phyloP scores from a whole-genome alignment of 2,113 vertebrate genomes.

The Columbina picui region DNA sequence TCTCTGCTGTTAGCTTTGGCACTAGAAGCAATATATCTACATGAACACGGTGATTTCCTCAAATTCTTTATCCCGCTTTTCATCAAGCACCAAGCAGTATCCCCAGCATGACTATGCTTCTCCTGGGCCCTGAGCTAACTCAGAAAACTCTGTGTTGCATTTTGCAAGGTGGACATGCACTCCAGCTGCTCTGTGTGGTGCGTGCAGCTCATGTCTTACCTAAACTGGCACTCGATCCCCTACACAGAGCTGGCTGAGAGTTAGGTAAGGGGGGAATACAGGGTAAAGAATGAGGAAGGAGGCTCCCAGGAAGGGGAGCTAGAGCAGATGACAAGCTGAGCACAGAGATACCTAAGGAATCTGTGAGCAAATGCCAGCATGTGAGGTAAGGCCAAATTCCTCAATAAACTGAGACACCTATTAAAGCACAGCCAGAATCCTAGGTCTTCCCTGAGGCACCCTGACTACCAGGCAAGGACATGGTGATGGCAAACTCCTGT shows the following conservation, averaged over 20 bases:
- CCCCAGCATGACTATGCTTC: neutral
- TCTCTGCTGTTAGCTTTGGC: neutral
- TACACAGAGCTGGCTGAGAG: neutral
- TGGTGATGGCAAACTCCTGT: neutral
- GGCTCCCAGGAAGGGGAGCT: neutral
- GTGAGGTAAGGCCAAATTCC: neutral
- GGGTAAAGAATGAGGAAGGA: neutral
- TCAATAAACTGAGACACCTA: neutral
- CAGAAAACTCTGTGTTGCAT: neutral
- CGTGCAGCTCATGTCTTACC: neutral
- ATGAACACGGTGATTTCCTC: neutral
- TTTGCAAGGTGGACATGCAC: neutral
- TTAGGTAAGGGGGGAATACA: neutral
- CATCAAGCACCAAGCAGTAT: rapidly evolving
- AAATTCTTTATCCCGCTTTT: neutral
- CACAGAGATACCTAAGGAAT: neutral
- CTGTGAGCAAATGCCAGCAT: neutral
- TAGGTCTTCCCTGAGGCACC: neutral
- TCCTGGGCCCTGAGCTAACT: neutral
- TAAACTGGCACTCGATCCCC: neutral
- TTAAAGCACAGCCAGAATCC: neutral
- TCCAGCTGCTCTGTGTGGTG: neutral
- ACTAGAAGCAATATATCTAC: neutral
- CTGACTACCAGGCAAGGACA: rapidly evolving
- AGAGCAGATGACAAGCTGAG: rapidly evolving